Percentiles rank a stretch among this genome's conserved stretches.
Conservation (phyloP, 2,797 vertebrate genomes). For the Anomalospiza imberbis region DNA sequence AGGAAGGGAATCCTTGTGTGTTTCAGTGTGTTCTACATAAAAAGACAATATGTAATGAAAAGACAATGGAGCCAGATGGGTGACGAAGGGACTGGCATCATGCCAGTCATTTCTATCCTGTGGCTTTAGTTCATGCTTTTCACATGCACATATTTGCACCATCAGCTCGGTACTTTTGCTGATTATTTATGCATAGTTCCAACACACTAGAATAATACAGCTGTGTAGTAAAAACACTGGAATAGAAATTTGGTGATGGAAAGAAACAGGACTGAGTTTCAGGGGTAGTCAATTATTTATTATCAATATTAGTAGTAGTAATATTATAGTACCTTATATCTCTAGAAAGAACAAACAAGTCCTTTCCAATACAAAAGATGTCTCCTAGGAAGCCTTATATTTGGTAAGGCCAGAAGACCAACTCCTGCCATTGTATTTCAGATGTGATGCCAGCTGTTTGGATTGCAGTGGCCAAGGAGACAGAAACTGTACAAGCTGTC, state of each 20-base stretch:
- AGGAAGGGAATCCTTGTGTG: background rate
- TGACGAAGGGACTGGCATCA: background rate
- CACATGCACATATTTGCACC: background rate
- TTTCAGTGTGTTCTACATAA: background rate
- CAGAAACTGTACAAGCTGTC: slow-evolving; percentile 92
- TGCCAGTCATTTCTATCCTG: background rate
- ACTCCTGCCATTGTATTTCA: slow-evolving; percentile 48
- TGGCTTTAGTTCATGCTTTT: background rate
- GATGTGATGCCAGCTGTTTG: slow-evolving; percentile 92
- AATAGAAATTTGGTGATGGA: background rate
- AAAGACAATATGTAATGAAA: background rate
- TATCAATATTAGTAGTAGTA: background rate
- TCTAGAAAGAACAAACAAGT: background rate
- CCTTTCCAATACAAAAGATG: background rate
- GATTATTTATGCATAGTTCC: background rate
- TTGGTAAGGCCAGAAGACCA: background rate
- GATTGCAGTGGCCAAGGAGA: slow-evolving; percentile 91
- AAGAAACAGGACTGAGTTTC: background rate
- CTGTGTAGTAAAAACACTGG: background rate
- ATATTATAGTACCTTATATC: background rate
- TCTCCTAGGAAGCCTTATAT: background rate
- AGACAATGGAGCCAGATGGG: background rate
- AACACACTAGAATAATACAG: background rate
- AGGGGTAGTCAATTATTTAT: background rate
- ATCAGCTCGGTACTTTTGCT: background rate